Conservation (phyloP, 2,797 vertebrate genomes). For the Sebastes cheni region DNA sequence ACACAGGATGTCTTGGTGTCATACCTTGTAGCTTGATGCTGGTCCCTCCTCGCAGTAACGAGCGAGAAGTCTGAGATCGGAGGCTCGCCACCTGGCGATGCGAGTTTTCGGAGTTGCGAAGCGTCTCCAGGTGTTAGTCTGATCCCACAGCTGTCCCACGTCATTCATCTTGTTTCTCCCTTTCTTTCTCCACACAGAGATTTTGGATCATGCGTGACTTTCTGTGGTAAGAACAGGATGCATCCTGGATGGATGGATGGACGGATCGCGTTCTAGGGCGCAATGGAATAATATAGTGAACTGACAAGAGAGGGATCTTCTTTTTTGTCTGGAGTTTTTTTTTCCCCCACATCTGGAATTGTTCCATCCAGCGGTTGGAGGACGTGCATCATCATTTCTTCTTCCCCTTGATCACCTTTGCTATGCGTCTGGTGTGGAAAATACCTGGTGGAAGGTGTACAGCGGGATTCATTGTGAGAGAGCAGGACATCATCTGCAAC, state of each 20-base stretch:
- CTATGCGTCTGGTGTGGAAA: conserved; percentile 90
- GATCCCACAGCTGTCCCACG: conserved; percentile 7
- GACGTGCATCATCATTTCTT: conserved; percentile 33
- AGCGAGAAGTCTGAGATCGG: conserved; percentile 35
- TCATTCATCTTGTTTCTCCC: neutral
- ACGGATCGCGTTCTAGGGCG: conserved; percentile 53
- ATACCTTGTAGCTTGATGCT: neutral
- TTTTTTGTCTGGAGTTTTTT: conserved; percentile 41
- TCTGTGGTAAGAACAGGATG: conserved; percentile 46
- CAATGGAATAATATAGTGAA: conserved; percentile 67
- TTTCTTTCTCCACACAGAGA: neutral
- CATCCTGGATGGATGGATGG: conserved; percentile 38
- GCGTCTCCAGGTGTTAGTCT: conserved; percentile 49
- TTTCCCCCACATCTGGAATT: conserved; percentile 43
- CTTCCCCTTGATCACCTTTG: conserved; percentile 70
- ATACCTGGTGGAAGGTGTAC: conserved; percentile 88
- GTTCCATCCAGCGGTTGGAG: conserved; percentile 32
- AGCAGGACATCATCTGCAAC: conserved; percentile 86
- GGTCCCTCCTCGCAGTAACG: conserved; percentile 15
- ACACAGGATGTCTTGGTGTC: neutral
- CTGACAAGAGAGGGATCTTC: conserved; percentile 33
- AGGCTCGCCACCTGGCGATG: conserved; percentile 57
- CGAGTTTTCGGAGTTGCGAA: conserved; percentile 57
- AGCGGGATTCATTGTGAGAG: conserved; percentile 85
- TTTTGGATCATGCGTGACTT: conserved; percentile 31